Percentiles rank a stretch among this genome's conserved stretches.
phyloP scores from a whole-genome alignment of 2,888 invertebrate species.

The Azorinus chamasolen region DNA sequence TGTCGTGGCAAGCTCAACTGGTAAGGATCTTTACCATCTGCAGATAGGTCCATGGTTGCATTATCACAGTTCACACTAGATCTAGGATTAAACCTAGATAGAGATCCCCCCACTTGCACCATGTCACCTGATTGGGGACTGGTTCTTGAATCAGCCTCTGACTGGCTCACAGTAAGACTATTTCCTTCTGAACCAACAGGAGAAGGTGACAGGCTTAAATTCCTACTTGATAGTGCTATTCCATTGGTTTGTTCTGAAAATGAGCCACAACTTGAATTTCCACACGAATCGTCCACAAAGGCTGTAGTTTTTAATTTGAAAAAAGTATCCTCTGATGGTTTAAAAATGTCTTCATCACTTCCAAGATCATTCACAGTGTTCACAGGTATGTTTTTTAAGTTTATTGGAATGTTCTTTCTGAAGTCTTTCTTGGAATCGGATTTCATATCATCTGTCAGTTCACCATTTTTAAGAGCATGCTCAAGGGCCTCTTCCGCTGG shows the following conservation, averaged over 20 bases:
- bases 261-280: slow-evolving; percentile 50
- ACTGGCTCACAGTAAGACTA: slow-evolving; percentile 23
- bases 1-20: too few species aligned
- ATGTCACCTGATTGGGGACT: slow-evolving; percentile 44
- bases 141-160: slow-evolving; percentile 31
- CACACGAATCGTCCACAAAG: slow-evolving; percentile 30
- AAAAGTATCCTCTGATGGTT: slow-evolving; percentile 63
- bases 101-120: too few species aligned
- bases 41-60: too few species aligned
- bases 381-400: slow-evolving; percentile 22
- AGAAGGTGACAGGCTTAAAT: slow-evolving; percentile 53
- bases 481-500: slow-evolving; percentile 52
- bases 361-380: slow-evolving; percentile 17
- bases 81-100: too few species aligned
- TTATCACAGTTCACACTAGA: too few species aligned
- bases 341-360: slow-evolving; percentile 69
- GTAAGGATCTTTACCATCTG: too few species aligned
- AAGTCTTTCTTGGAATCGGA: slow-evolving; percentile 10
- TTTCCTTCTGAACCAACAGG: slow-evolving; percentile 44
- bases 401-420: slow-evolving; percentile 27
- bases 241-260: slow-evolving; percentile 54
- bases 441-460: slow-evolving; percentile 6
- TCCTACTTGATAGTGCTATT: slow-evolving; percentile 36
- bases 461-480: slow-evolving; percentile 20
- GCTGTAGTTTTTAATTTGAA: slow-evolving; percentile 40